Base-by-base conservation (phyloP, 2,888 invertebrate genomes). In the Heteromyza rotundicornis region DNA sequence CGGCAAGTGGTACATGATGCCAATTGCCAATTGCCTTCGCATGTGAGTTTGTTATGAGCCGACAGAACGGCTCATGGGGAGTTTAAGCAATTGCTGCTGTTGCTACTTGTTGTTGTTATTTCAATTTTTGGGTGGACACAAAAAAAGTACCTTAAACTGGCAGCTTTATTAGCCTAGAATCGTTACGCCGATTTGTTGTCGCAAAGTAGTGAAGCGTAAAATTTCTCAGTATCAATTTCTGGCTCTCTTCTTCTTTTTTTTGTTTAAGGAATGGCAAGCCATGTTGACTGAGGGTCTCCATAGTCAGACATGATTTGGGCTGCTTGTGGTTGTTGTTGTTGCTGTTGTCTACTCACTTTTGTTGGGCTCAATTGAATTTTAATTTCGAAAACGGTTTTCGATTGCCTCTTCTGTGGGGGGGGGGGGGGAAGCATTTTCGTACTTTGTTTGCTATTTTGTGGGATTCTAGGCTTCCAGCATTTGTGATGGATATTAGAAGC, bases 21-120 rank as follows among this genome's bases (percentile, higher is more conserved):
- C 70, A 70, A 68, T 70, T 73, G 72, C 70, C 68, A 73, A 75
- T 20, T 47, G 47, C 47, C 20, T 47, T 19, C 19, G 20, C 20
- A 19, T 47, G 7, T 3, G 17, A 47, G 47, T 47, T 20, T 47
- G 47, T 47, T 47, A 47, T 47, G 47, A 47, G 47, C 3, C 47
- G 20, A 47, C 14, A 47, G 47, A 17, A 47, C 5, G 47, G 10
- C 14, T 40, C n/a, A n/a, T 40, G 40, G 32, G 32, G 32, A 32
- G 32, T 32, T 32, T 32, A 5, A 12, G 32, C 52, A 63, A n/a
- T 65, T 64, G 61, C 53, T 53, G 47, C 53, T 59, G 53, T 49
- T 58, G 59, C 20, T 56, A 20, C n/a, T 50, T 55, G 59, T 32
- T 36, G 32, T 23, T 61, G 53, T 50, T 55, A 49, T n/a, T n/a